Base-by-base conservation (phyloP, 1,140 invertebrate genomes). In the Cardiocondyla obscurior region DNA sequence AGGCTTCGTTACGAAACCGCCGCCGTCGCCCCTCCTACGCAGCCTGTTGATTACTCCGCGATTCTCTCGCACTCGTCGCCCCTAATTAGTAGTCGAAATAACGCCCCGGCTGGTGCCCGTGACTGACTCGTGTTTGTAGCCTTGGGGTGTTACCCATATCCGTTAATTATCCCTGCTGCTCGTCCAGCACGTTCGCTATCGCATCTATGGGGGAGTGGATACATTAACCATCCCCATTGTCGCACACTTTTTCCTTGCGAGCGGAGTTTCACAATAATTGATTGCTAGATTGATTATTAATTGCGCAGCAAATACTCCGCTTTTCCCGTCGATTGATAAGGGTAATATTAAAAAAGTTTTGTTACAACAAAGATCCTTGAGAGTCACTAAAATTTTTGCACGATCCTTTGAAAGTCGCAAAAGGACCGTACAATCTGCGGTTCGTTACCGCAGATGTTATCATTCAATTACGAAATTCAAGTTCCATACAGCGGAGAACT, bases 1-100 rank as follows among this genome's bases (percentile, higher is more conserved):
- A 22, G 79, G 79, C 57, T 85, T 87, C 81, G 85, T 85, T 73
- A 85, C 85, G 64, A 83, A 77, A 42, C 82, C 64, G 55, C 44
- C 72, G 46, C 30, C 72, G 58, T 57, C 42, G 12, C 58, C 58
- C 55, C 73, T 70, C 70, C 42, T 25, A 16, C 70, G 36, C 46
- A 62, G 76, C 84, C 79, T 77, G 83, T 87, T 85, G 85, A 87
- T 87, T 65, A 73, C 69, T 51, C 58, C 36, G 58, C 79, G 58
- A 79, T 85, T 87, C 83, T 39, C 72, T 83, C 72, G 55, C 62
- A 46, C 77, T 69, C 53, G 67, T 51, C 69, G 70, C 51, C 58
- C 30, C 83, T 85, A 85, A 85, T 86, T 77, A 77, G 83, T 85
- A 82, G 72, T 86, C 73, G 67, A 82, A 85, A 85, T 73, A 67